Base-by-base conservation (phyloP, 2,797 vertebrate species). In the Pseudotriccus pelzelni region DNA sequence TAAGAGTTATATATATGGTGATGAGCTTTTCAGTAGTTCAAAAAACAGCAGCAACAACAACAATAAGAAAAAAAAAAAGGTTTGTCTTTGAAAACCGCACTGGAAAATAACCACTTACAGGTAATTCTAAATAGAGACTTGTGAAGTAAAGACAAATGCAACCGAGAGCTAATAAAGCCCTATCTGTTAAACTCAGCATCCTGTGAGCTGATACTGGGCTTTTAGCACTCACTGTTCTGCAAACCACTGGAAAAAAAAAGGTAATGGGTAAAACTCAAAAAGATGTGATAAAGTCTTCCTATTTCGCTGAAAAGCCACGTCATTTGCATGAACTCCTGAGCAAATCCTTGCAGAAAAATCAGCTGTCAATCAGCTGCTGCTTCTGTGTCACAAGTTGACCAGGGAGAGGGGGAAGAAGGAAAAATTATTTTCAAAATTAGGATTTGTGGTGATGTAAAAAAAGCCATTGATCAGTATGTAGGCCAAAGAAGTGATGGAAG, bases 191-290 rank as follows among this genome's bases (percentile, higher is more conserved):
- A 94, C 70, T 76, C 67, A 4, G 94, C 96, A 96, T 97, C 96
- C 96, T 97, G 96, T 97, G 94, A 96, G 85, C 77, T 47, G 70
- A 83, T 91, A 93, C 10, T 83, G 70, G 93, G 87, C 91, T 94
- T 95, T 95, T 70, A 95, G 80, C 80, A 68, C 70, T 77, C 70
- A 74, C 49, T 83, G 64, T 30, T 90, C 93, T 90, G 67, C 55
- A 95, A 96, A 92, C 96, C 91, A 94, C 94, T 96, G 96, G 96
- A 97, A 97, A 97, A 96, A 95, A 95, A 88, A 94, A 80, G 85
- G 96, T 97, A 95, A 97, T 55, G 95, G 95, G 96, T 96, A 96
- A 96, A 97, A 95, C 80, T 80, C 95, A 73, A 95, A 81, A 79
- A 94, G 81, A 91, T 68, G 80, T 17, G 95, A 94, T 86, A 82